These are phyloP conservation scores for Gymnoscopelus braueri DNA, from an alignment of 2,797 vertebrate genomes.

Conservation along the genomic window DNA sequence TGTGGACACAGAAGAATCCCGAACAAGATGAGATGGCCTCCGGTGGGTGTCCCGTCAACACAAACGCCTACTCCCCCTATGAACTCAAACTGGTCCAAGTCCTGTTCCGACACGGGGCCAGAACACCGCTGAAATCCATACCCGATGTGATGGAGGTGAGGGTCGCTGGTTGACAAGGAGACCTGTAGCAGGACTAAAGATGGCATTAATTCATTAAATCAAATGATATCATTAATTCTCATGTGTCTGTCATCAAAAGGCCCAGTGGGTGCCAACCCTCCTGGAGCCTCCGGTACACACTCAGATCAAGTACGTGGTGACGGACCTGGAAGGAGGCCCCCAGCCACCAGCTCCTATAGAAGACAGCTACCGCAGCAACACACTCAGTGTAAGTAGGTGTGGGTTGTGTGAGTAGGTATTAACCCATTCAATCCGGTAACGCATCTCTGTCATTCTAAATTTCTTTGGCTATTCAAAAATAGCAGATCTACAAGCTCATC, in stretches of 20 bases:
- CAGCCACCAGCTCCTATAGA: slow-evolving; percentile 83
- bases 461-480: no score
- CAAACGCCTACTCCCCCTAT: slow-evolving; percentile 59
- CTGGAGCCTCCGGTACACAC: slow-evolving; percentile 87
- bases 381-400: slow-evolving; percentile 74
- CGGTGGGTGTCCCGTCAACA: not conserved
- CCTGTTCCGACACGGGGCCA: slow-evolving; percentile 91
- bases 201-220: no score
- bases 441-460: no score
- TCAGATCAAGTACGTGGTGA: slow-evolving; percentile 86
- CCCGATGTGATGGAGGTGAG: slow-evolving; percentile 86
- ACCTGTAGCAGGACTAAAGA: no score
- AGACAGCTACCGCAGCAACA: slow-evolving; percentile 79
- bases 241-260: slow-evolving; percentile 72
- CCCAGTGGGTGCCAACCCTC: slow-evolving; percentile 85
- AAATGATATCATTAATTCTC: not conserved
- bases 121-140: slow-evolving; percentile 89
- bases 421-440: no score
- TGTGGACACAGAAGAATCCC: slow-evolving; percentile 77
- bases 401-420: slow-evolving; percentile 17
- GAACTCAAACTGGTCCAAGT: slow-evolving; percentile 90
- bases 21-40: slow-evolving; percentile 31
- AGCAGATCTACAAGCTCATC: no score
- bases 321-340: slow-evolving; percentile 87
- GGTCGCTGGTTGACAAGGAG: no score